Percentiles rank a stretch among this genome's conserved stretches.
These are phyloP conservation scores for Platynereis dumerilii DNA, from an alignment of 2,888 invertebrate genomes.

Conservation along the genomic window DNA sequence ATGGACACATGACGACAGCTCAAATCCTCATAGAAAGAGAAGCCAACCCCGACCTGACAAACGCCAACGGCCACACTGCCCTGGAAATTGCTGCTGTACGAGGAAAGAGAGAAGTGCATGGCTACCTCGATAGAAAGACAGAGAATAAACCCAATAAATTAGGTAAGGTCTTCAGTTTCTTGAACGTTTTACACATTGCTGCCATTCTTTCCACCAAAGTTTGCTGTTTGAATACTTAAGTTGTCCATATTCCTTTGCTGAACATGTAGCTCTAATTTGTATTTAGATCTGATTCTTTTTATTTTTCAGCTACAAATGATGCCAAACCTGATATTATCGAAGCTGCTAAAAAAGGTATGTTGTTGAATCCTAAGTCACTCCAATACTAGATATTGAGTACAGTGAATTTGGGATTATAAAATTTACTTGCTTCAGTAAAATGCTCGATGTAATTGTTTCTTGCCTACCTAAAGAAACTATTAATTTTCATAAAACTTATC, in stretches of 20 bases:
- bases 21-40: constrained; percentile 63
- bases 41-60: constrained; percentile 59
- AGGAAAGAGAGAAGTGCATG: constrained; percentile 51
- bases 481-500: too few relatives aligned
- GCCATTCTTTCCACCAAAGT: too few relatives aligned
- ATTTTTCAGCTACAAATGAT: constrained; percentile 51
- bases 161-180: constrained; percentile 46
- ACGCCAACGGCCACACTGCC: constrained; percentile 60
- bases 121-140: constrained; percentile 60
- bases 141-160: constrained; percentile 53
- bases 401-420: too few relatives aligned
- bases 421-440: too few relatives aligned
- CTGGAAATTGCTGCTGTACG: constrained; percentile 58
- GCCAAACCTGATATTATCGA: constrained; percentile 59
- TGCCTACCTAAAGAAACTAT: too few relatives aligned
- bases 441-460: too few relatives aligned
- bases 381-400: too few relatives aligned
- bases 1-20: constrained; percentile 63
- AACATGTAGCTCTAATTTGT: background rate
- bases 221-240: too few relatives aligned
- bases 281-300: background rate
- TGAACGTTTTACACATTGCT: too few relatives aligned
- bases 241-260: too few relatives aligned
- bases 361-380: background rate
- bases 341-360: constrained; percentile 58